Evolutionary conservation across 2,797 vertebrate genomes (phyloP), one percentile per base, ranked within the genome.

Genomic region (Garrulus glandarius): DNA sequence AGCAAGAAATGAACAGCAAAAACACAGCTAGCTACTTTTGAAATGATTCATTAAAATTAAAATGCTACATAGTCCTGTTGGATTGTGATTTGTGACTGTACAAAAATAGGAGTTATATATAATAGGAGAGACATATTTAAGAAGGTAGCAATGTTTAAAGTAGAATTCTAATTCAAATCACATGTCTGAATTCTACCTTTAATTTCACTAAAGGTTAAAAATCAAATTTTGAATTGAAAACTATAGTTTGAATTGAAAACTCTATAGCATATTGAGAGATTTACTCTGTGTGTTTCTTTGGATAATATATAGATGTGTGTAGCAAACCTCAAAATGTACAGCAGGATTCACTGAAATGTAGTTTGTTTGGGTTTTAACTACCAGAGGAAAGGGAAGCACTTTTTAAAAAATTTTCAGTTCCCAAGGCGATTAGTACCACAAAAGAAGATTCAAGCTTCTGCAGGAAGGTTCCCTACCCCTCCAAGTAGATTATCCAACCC

Each of bases 1-100:
- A 78, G 36, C 27, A 85, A 82, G 55, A 95, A 91, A 82, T 36
- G 24, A 91, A 89, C 27, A 90, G 70, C 18, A 92, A 87, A 94
- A 94, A 61, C 70, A 92, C 4, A 84, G 63, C 41, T 71, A 96
- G 32, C 39, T 76, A 67, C 64, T 97, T 92, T 18, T 89, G 41
- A 63, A 89, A 39, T 79, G 61, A 93, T 93, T 96, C 68, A 79
- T 59, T 92, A 88, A 95, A 96, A 79, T 59, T 92, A 87, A 95
- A 96, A 92, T 61, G 37, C 60, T 89, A 75, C 2, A 15, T 44
- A 76, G 65, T 52, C 53, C 50, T 92, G 91, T 69, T 39, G 57
- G 59, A 49, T n/a, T 77, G 46, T 67, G 53, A 95, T 80, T 86
- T 92, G 56, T 74, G 72, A 90, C 59, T 68, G n/a, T 67, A 63